A percentile compares a stretch with the other conserved stretches of the same genome.
Evolutionary conservation across 53 echinoderm and acorn worm species (phyloP).

Genomic region (Luidia sarsii): DNA sequence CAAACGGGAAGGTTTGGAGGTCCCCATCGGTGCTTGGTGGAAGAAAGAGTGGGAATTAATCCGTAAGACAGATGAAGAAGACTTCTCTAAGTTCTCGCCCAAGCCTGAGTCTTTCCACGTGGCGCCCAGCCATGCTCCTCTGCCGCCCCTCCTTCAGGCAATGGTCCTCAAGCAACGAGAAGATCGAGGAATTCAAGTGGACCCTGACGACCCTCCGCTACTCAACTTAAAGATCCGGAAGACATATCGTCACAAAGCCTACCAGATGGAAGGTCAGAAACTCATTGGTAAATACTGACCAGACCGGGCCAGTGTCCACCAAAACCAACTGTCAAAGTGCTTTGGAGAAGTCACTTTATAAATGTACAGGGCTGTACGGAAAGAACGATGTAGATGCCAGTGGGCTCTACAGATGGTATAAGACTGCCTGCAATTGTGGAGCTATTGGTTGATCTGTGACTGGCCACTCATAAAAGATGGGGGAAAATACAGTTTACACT

Average conservation of each 20-base stretch:
- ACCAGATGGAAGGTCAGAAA: slow-evolving; percentile 54
- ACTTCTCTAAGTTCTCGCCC: slow-evolving; percentile 75
- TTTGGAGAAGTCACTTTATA: no score
- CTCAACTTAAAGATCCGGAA: slow-evolving; percentile 50
- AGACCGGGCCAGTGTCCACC: no score
- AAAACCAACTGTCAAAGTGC: no score
- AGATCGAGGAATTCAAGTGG: slow-evolving; percentile 46
- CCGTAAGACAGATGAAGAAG: slow-evolving; percentile 86
- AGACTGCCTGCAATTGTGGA: no score
- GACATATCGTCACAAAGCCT: slow-evolving; percentile 56
- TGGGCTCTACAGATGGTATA: no score
- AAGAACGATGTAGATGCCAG: no score
- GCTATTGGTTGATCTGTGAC: no score
- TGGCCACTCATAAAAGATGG: no score
- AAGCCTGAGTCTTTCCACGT: slow-evolving; percentile 77
- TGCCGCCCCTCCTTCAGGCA: slow-evolving; percentile 89
- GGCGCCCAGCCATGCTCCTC: slow-evolving; percentile 63
- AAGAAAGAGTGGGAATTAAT: slow-evolving; percentile 90
- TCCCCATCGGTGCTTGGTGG: slow-evolving; percentile 65
- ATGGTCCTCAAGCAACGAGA: slow-evolving; percentile 67
- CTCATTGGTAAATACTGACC: slow-evolving; percentile 46
- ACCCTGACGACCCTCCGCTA: slow-evolving; percentile 21
- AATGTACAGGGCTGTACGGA: no score
- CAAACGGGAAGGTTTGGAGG: slow-evolving; percentile 68
- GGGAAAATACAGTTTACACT: no score